phyloP scores from a whole-genome alignment of 2,113 vertebrate species.

The Willisornis vidua region DNA sequence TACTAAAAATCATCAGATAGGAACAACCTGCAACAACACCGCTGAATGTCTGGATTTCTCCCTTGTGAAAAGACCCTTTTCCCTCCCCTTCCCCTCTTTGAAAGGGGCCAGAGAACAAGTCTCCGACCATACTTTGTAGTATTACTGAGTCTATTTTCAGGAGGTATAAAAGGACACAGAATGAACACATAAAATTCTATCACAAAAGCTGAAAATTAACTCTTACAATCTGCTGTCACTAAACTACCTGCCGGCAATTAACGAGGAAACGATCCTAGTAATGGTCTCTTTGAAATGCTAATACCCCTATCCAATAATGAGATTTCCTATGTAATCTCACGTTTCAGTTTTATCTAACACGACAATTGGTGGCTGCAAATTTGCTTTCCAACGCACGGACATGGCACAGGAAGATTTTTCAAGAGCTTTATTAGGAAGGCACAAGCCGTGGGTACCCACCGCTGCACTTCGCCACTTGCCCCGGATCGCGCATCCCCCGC shows the following conservation, averaged over 20 bases:
- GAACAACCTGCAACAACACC: not conserved
- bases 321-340: not conserved
- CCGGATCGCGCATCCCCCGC: not conserved
- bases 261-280: not conserved
- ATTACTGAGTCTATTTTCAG: not conserved
- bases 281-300: not conserved
- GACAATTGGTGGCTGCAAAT: not conserved
- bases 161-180: not conserved
- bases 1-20: not conserved
- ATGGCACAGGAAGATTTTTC: not conserved
- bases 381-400: not conserved
- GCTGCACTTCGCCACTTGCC: not conserved
- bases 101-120: not conserved
- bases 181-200: not conserved
- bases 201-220: not conserved
- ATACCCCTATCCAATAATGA: not conserved
- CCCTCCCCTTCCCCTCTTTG: fast-evolving
- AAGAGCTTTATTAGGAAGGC: not conserved
- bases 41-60: not conserved
- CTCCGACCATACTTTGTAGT: not conserved
- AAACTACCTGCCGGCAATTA: not conserved
- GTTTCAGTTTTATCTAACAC: not conserved
- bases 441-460: not conserved
- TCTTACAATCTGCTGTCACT: not conserved
- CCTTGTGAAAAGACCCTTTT: not conserved